Evolutionary conservation across 2,888 invertebrate genomes (phyloP).

Genomic region (Andrena bicolor): DNA sequence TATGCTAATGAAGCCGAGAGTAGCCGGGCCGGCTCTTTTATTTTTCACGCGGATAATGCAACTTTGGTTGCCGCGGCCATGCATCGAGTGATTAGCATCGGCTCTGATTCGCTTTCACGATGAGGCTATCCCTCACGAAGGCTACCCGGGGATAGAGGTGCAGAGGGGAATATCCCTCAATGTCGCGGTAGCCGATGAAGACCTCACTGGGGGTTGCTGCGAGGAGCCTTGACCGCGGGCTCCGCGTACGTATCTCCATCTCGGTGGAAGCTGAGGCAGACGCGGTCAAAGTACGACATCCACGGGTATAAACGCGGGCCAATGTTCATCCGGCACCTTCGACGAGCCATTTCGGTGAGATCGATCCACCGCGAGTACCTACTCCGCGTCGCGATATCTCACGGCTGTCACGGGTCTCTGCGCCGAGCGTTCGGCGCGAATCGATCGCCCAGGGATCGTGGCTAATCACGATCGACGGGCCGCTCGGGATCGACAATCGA

Average conservation of each 20-base stretch:
- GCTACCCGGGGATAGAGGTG: constrained; percentile 68
- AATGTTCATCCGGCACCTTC: neutral
- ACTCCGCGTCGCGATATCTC: constrained; percentile 8
- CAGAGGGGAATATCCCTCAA: constrained; percentile 79
- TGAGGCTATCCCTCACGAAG: constrained; percentile 65
- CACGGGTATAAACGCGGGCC: constrained; percentile 39
- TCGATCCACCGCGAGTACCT: neutral
- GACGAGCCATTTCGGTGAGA: neutral
- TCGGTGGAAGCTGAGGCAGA: constrained; percentile 27
- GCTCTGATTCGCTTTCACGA: constrained; percentile 59
- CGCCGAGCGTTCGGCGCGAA: neutral
- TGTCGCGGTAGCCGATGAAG: constrained; percentile 81
- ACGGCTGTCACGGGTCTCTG: neutral
- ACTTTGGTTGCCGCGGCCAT: constrained; percentile 72
- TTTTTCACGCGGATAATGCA: constrained; percentile 73
- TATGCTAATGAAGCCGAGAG: constrained; percentile 75
- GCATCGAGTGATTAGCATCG: constrained; percentile 75
- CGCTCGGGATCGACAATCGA: constrained; percentile 46
- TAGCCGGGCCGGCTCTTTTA: constrained; percentile 57
- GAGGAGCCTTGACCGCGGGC: constrained; percentile 61
- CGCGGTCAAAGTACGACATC: constrained; percentile 75
- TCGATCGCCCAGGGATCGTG: constrained; percentile 24
- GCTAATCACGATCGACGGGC: constrained; percentile 18
- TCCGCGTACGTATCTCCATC: constrained; percentile 67
- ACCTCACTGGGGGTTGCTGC: constrained; percentile 73